phyloP scores from a whole-genome alignment of 2,888 invertebrate species.

The Dryocosmus kuriphilus region DNA sequence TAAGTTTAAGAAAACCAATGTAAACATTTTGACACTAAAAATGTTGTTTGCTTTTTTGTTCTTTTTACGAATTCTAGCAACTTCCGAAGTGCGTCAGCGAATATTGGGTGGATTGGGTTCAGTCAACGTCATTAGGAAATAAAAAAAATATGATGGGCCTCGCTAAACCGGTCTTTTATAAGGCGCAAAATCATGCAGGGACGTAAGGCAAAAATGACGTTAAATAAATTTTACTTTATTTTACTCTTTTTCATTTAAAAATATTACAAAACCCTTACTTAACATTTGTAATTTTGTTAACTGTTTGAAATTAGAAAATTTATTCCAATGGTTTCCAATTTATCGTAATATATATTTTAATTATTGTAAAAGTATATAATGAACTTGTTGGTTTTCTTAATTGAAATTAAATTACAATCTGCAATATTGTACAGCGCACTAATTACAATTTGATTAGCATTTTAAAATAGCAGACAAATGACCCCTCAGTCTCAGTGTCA shows the following conservation, averaged over 20 bases:
- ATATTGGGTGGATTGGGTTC: background rate
- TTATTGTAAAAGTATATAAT: too few species aligned
- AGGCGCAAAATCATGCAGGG: background rate
- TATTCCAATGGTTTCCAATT: too few species aligned
- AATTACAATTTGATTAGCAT: constrained; percentile 11
- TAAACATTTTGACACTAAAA: background rate
- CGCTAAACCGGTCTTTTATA: background rate
- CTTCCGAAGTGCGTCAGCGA: background rate
- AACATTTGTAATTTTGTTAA: too few species aligned
- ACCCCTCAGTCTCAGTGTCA: background rate
- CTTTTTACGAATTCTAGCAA: background rate
- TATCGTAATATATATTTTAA: too few species aligned
- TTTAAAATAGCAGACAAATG: background rate
- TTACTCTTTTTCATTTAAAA: too few species aligned
- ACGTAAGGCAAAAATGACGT: background rate
- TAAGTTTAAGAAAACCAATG: background rate
- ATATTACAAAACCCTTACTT: too few species aligned
- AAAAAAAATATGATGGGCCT: background rate
- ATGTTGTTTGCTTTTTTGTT: background rate
- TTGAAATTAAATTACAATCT: background rate
- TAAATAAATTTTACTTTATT: too few species aligned
- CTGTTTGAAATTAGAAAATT: too few species aligned
- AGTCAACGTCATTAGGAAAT: background rate
- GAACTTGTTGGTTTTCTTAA: background rate
- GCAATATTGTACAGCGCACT: background rate